Evolutionary conservation across 2,888 invertebrate genomes (phyloP), one percentile per base, ranked within the genome.

Genomic region (Perithous albicinctus): DNA sequence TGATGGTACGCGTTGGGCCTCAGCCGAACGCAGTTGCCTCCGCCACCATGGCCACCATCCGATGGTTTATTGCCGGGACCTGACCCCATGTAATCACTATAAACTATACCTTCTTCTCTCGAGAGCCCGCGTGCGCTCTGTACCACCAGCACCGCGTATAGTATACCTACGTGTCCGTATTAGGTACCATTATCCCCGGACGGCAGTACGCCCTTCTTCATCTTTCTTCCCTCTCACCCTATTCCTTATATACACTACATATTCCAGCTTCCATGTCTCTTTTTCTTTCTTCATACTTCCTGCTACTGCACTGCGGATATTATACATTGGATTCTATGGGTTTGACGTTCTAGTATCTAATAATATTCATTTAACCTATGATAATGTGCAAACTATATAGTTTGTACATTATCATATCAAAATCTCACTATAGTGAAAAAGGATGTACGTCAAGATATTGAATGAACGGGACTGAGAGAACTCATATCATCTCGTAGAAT

Each of bases 71-170:
- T 92, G 90, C 91, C 88, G 84, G 76, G 91, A 92, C 91, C 91
- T 92, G 92, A 92, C 92, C 92, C 90, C 92, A 90, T 92, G 92
- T 91, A 92, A 92, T 92, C 92, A 92, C 92, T 92, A 91, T 91
- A 92, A 92, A 91, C 91, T 91, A 91, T 92, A 91, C 88, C 89
- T 91, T 90, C 89, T 90, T 89, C 91, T 88, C 70, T 74, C 64
- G 56, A 54, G 23, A n/a, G n/a, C n/a, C n/a, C 61, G 51, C 41
- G 81, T 73, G 51, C 75, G 79, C 82, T 79, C 77, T 82, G 84
- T 70, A 80, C 84, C 76, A 46, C 61, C 67, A 67, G 76, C 80
- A 75, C 76, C 70, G 78, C 75, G 78, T 78, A 67, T 73, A 70
- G 51, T 79, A 80, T 88, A 86, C 83, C 87, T 88, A 90, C 89